Percentiles rank a stretch among this genome's conserved stretches.
Conservation (phyloP, 2,797 vertebrate genomes). For the Oreonectes daqikongensis region DNA sequence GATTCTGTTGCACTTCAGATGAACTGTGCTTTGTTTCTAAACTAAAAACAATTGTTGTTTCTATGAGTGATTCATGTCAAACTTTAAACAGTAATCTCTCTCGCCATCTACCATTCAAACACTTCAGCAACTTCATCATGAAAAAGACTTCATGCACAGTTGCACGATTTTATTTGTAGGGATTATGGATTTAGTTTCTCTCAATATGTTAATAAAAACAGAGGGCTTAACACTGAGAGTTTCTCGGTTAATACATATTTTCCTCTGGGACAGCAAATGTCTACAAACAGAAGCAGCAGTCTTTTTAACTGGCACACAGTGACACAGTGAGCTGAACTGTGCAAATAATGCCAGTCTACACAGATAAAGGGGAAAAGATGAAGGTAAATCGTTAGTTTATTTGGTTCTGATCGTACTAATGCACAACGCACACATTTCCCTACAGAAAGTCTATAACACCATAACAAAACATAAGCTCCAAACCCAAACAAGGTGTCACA, state of each 20-base stretch:
- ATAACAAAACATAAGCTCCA: not conserved
- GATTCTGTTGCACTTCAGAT: not conserved
- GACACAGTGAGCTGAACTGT: slow-evolving; percentile 1
- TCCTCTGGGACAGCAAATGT: not conserved
- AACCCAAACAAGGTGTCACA: not conserved
- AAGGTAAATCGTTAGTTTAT: not conserved
- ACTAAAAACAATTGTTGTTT: not conserved
- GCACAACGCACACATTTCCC: not conserved
- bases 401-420: slow-evolving; percentile 4
- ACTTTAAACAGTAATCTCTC: not conserved
- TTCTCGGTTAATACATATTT: not conserved
- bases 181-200: slow-evolving; percentile 32
- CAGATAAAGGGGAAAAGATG: no score
- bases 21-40: not conserved
- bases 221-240: slow-evolving; percentile 24
- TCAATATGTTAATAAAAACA: slow-evolving; percentile 27
- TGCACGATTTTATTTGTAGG: slow-evolving; percentile 12
- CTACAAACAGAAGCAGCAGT: not conserved
- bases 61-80: not conserved
- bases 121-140: not conserved
- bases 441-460: not conserved
- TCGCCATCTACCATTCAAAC: not conserved
- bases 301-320: not conserved
- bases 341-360: not conserved
- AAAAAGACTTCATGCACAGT: not conserved